Evolutionary conservation across 2,888 invertebrate genomes (phyloP).

Genomic region (Macrosiphum euphorbiae): DNA sequence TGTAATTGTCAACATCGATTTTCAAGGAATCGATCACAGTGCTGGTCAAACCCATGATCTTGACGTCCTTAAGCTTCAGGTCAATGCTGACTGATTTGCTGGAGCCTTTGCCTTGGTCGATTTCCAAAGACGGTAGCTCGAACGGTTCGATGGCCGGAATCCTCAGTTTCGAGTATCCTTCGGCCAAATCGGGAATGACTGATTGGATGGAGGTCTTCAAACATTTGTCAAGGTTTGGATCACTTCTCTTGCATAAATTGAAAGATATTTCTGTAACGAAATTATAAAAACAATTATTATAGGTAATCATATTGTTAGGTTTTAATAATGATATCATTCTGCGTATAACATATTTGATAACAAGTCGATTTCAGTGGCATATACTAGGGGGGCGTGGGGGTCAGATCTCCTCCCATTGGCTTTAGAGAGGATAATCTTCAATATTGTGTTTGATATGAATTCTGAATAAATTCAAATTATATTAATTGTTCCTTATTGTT

Average conservation of each 20-base stretch:
- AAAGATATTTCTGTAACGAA: constrained; percentile 64
- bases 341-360: background rate
- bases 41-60: constrained; percentile 66
- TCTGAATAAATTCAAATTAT: too few species aligned
- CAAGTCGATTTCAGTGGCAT: background rate
- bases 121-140: constrained; percentile 66
- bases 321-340: background rate
- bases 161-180: constrained; percentile 66
- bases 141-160: constrained; percentile 67
- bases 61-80: constrained; percentile 66
- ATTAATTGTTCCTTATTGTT: too few species aligned
- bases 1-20: constrained; percentile 66
- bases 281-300: background rate
- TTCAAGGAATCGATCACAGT: constrained; percentile 63
- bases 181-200: constrained; percentile 65
- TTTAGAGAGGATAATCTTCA: too few species aligned
- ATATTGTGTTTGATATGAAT: too few species aligned
- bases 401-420: too few species aligned
- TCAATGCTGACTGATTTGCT: constrained; percentile 66
- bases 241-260: constrained; percentile 66
- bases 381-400: too few species aligned
- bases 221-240: constrained; percentile 66
- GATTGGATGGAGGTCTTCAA: constrained; percentile 65
- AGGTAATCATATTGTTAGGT: background rate
- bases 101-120: constrained; percentile 66